A percentile compares a stretch with the other conserved stretches of the same genome.
Evolutionary conservation across 2,797 vertebrate genomes (phyloP).

Genomic region (Phataginus tetradactyla): DNA sequence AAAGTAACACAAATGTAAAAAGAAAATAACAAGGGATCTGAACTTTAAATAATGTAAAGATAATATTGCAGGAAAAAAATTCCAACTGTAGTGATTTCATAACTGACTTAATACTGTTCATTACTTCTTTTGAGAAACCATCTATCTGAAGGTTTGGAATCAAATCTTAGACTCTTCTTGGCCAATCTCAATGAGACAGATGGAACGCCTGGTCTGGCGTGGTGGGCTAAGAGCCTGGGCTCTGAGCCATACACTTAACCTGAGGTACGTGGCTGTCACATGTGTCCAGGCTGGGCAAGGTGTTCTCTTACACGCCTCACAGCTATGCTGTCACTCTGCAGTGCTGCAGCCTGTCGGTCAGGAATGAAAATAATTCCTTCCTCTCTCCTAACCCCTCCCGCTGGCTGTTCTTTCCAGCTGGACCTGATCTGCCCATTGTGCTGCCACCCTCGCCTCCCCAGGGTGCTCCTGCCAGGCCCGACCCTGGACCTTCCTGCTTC

Average conservation of each 20-base stretch:
- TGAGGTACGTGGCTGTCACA: background rate
- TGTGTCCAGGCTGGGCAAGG: background rate
- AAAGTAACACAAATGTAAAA: background rate
- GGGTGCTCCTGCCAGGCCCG: background rate
- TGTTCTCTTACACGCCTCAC: background rate
- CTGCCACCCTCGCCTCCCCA: background rate
- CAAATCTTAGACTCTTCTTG: background rate
- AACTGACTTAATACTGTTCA: background rate
- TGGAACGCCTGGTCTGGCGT: background rate
- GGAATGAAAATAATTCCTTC: conserved; percentile 52
- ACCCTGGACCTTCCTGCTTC: background rate
- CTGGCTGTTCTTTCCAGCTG: conserved; percentile 43
- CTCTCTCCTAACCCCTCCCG: background rate
- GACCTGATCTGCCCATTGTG: conserved; percentile 54
- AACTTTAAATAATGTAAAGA: conserved; percentile 4
- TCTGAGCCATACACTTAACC: background rate
- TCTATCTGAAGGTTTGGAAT: background rate
- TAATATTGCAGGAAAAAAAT: background rate
- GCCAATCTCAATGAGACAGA: background rate
- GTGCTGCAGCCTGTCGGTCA: background rate
- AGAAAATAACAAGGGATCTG: background rate
- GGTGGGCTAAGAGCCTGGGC: background rate
- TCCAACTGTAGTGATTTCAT: background rate
- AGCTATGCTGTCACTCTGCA: background rate
- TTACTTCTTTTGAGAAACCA: conserved; percentile 25